A percentile compares a stretch with the other conserved stretches of the same genome.
These are phyloP conservation scores for Plagodis pulveraria DNA, from an alignment of 2,888 invertebrate species.

Conservation along the genomic window DNA sequence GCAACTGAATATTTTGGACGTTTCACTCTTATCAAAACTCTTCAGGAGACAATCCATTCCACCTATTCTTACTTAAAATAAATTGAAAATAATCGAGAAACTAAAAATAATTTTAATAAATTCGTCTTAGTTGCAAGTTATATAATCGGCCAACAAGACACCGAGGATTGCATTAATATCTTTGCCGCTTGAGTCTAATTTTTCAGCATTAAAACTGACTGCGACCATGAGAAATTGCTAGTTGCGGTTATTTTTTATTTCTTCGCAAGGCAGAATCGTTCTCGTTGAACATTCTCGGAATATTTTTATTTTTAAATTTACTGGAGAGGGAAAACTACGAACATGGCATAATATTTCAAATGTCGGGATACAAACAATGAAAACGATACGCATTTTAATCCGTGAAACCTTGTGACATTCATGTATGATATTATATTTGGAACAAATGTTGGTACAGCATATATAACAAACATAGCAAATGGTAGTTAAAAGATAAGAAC, in stretches of 20 bases:
- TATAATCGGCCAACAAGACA: slow-evolving; percentile 38
- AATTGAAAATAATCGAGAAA: not conserved
- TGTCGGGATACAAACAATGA: too few relatives aligned
- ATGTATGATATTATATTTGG: too few relatives aligned
- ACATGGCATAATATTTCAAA: too few relatives aligned
- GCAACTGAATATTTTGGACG: too few relatives aligned
- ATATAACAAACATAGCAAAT: too few relatives aligned
- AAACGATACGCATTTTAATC: too few relatives aligned
- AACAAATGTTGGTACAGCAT: too few relatives aligned
- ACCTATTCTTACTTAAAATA: not conserved
- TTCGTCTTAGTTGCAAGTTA: slow-evolving; percentile 19
- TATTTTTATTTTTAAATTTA: too few relatives aligned
- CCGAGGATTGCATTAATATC: slow-evolving; percentile 52
- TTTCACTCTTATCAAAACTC: not conserved
- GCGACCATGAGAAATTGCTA: slow-evolving; percentile 51
- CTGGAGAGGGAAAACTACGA: too few relatives aligned
- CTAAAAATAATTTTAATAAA: slow-evolving; percentile 20
- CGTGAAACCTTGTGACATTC: too few relatives aligned
- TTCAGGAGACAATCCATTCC: not conserved
- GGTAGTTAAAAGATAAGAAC: too few relatives aligned
- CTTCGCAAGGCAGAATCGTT: slow-evolving; percentile 7
- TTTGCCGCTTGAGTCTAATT: slow-evolving; percentile 51
- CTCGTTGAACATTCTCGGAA: too few relatives aligned
- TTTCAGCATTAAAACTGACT: slow-evolving; percentile 56
- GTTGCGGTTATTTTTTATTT: slow-evolving; percentile 28